A percentile compares a stretch with the other conserved stretches of the same genome.
Conservation (phyloP, 2,888 invertebrate genomes). For the Ctenicera cuprea region DNA sequence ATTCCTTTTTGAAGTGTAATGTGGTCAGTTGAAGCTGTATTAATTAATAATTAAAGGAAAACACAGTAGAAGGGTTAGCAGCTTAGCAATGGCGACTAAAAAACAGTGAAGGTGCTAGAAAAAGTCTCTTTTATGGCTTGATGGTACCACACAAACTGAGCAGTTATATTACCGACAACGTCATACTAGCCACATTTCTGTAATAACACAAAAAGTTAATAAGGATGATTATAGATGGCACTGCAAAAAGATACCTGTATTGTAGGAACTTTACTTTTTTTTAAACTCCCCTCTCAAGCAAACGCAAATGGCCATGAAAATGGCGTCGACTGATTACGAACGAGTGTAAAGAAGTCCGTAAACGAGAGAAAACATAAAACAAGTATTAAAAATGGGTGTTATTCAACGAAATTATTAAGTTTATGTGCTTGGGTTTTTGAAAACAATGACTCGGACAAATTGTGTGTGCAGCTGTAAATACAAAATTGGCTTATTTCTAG, state of each 20-base stretch:
- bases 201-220: too few relatives aligned
- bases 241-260: not conserved
- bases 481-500: constrained; percentile 64
- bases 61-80: too few relatives aligned
- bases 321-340: constrained; percentile 57
- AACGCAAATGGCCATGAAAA: constrained; percentile 52
- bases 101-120: too few relatives aligned
- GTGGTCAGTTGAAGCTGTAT: too few relatives aligned
- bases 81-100: too few relatives aligned
- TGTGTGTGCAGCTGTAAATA: constrained; percentile 60
- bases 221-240: not conserved
- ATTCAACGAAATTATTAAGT: constrained; percentile 52
- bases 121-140: not conserved
- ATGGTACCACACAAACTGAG: too few relatives aligned
- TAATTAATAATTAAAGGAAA: too few relatives aligned
- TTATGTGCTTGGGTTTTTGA: constrained; percentile 48
- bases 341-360: constrained; percentile 47
- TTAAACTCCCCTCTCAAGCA: constrained; percentile 48
- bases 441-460: constrained; percentile 64
- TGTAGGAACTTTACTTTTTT: not conserved
- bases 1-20: too few relatives aligned
- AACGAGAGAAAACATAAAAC: constrained; percentile 47
- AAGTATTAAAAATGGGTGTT: constrained; percentile 57
- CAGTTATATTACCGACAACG: not conserved
- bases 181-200: not conserved